phyloP scores from a whole-genome alignment of 2,113 vertebrate species.

The Rhabdornis inornatus region DNA sequence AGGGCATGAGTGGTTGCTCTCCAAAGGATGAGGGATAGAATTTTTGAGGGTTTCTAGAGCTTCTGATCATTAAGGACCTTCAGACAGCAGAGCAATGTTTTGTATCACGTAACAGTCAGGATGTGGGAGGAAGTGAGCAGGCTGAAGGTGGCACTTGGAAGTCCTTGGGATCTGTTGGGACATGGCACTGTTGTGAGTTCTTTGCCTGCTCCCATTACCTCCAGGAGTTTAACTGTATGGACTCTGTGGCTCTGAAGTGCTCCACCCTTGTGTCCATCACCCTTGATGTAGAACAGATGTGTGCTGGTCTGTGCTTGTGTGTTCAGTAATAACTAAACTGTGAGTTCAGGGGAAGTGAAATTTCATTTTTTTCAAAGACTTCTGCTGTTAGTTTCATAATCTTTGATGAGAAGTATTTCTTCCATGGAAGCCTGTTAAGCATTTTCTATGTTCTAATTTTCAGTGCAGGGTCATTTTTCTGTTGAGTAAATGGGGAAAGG shows the following conservation, averaged over 20 bases:
- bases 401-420: not conserved
- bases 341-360: not conserved
- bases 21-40: not conserved
- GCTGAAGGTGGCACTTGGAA: not conserved
- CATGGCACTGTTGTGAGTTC: not conserved
- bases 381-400: not conserved
- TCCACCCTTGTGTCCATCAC: not conserved
- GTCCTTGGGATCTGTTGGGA: not conserved
- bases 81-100: not conserved
- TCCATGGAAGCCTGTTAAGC: not conserved
- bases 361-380: not conserved
- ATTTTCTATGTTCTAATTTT: not conserved
- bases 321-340: not conserved
- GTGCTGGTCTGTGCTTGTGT: not conserved
- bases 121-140: not conserved
- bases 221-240: not conserved
- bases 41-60: not conserved
- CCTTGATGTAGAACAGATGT: not conserved
- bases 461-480: not conserved
- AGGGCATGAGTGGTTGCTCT: accelerated
- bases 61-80: not conserved
- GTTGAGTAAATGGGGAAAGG: not conserved
- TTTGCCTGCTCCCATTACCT: not conserved
- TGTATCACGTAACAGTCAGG: accelerated
- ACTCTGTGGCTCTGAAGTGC: not conserved